Conservation (phyloP, 1,140 invertebrate genomes). For the Ericerus pela region DNA sequence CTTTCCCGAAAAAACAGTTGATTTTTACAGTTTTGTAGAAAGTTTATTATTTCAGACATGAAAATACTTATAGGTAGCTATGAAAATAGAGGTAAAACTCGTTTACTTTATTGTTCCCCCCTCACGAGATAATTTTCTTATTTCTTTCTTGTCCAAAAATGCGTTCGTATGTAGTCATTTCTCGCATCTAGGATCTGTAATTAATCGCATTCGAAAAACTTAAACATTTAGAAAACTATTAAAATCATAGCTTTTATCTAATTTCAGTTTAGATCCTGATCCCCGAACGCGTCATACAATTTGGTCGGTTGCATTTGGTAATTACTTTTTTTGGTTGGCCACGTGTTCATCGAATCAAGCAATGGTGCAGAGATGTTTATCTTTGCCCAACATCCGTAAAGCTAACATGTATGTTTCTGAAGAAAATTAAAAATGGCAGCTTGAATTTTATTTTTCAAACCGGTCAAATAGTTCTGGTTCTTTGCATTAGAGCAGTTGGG, state of each 20-base stretch:
- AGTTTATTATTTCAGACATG: no score
- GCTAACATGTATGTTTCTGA: slow-evolving; percentile 43
- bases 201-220: not conserved
- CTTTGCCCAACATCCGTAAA: slow-evolving; percentile 50
- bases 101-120: no score
- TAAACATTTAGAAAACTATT: not conserved
- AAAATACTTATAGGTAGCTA: no score
- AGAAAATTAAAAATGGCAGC: not conserved
- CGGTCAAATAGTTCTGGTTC: not conserved
- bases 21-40: no score
- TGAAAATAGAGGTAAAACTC: no score
- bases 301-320: slow-evolving; percentile 65
- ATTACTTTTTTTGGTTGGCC: slow-evolving; percentile 64
- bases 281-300: slow-evolving; percentile 64
- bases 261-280: slow-evolving; percentile 51
- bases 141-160: no score
- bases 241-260: not conserved
- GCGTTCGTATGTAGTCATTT: no score
- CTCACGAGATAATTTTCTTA: no score
- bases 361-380: slow-evolving; percentile 66
- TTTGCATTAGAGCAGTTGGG: slow-evolving; percentile 28
- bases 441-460: not conserved
- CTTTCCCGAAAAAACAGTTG: no score
- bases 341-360: slow-evolving; percentile 70
- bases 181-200: no score